Conservation (phyloP, 2,797 vertebrate species). For the Microctenopoma lineatum region DNA sequence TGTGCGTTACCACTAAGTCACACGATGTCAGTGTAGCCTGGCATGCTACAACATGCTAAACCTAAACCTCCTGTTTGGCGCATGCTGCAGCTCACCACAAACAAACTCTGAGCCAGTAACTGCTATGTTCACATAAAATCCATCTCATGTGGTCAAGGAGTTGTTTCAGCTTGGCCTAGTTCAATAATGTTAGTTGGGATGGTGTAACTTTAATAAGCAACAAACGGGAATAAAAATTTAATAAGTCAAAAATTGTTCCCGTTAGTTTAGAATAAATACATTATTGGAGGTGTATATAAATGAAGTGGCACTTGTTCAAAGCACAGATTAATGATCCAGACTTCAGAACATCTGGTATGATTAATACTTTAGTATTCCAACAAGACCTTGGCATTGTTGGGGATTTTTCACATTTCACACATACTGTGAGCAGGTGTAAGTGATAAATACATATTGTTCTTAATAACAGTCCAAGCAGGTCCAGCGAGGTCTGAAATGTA, state of each 20-base stretch:
- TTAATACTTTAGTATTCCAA: constrained; percentile 21
- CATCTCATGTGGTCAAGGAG: constrained; percentile 14
- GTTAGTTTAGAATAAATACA: not conserved
- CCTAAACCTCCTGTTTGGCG: constrained; percentile 55
- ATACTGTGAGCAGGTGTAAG: constrained; percentile 36
- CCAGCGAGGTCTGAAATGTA: not conserved
- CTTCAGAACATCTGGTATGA: constrained; percentile 49
- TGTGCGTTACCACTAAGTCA: constrained; percentile 23
- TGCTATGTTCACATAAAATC: constrained; percentile 11
- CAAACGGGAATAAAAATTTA: not conserved
- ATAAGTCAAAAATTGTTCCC: not conserved
- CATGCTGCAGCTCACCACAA: constrained; percentile 23
- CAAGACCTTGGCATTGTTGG: constrained; percentile 24
- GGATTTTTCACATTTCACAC: constrained; percentile 57
- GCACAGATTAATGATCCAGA: constrained; percentile 11
- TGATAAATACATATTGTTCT: constrained; percentile 20
- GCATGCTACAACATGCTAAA: constrained; percentile 33
- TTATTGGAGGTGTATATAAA: not conserved
- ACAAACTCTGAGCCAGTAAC: constrained; percentile 15
- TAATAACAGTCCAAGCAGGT: not conserved
- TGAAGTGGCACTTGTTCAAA: constrained; percentile 14
- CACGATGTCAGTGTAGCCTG: constrained; percentile 35
- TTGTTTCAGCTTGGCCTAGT: constrained; percentile 9
- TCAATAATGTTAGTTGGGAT: not conserved
- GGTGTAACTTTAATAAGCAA: not conserved